These are phyloP conservation scores for Ceraclea dissimilis DNA, from an alignment of 2,888 invertebrate species.

Conservation along the genomic window DNA sequence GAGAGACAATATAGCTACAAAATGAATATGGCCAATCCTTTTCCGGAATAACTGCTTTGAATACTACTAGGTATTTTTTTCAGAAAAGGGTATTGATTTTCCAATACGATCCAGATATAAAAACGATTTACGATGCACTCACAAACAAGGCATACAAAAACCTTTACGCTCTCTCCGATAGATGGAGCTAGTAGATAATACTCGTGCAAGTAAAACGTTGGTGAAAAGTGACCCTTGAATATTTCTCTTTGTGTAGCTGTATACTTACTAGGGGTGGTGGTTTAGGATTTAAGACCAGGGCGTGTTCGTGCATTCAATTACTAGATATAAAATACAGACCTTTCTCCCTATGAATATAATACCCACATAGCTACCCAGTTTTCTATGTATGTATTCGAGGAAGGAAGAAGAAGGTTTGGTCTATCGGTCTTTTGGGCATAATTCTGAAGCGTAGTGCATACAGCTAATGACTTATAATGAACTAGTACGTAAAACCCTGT, in stretches of 20 bases:
- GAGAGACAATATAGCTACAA: too few species aligned
- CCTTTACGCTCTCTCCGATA: constrained; percentile 4
- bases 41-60: too few species aligned
- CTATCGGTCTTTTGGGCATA: constrained; percentile 5
- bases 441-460: background rate
- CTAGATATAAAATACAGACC: constrained; percentile 17
- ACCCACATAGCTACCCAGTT: background rate
- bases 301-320: constrained; percentile 27
- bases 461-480: background rate
- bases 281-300: constrained; percentile 20
- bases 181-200: constrained; percentile 15
- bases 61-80: too few species aligned
- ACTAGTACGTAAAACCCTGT: too few species aligned
- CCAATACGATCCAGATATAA: too few species aligned
- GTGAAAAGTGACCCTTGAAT: background rate
- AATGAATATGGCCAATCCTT: too few species aligned
- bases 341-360: background rate
- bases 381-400: background rate
- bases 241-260: background rate
- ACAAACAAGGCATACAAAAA: too few species aligned
- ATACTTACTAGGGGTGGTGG: background rate
- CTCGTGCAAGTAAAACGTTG: too few species aligned
- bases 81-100: too few species aligned
- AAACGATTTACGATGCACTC: too few species aligned
- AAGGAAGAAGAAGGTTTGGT: background rate